Conservation (phyloP, 2,888 invertebrate genomes). For the Himalopsyche japonica region DNA sequence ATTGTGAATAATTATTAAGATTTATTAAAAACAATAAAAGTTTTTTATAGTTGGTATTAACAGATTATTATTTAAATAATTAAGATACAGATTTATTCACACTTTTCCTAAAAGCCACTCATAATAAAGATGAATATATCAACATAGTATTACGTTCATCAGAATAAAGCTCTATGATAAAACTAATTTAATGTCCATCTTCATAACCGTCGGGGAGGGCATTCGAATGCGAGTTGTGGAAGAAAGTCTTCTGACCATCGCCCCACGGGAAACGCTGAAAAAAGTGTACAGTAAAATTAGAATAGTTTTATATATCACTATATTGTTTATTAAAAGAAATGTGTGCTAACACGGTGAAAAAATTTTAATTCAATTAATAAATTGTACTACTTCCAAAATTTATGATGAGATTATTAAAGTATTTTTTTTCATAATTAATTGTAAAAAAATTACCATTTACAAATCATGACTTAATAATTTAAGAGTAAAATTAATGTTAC, state of each 20-base stretch:
- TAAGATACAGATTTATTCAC: not conserved
- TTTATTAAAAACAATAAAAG: not conserved
- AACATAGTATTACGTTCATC: not conserved
- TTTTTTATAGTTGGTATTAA: not conserved
- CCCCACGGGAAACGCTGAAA: slow-evolving; percentile 89
- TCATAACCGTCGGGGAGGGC: slow-evolving; percentile 84
- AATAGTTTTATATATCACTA: not conserved
- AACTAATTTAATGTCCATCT: slow-evolving; percentile 45
- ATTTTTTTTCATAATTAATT: no score
- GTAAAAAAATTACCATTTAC: no score
- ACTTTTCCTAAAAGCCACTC: not conserved
- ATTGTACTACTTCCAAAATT: no score
- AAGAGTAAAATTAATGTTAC: no score
- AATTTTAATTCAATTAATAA: no score
- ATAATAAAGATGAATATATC: not conserved
- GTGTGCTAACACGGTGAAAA: no score
- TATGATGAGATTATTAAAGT: no score
- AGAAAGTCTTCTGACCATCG: slow-evolving; percentile 83
- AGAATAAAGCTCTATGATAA: not conserved
- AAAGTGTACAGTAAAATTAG: slow-evolving; percentile 39
- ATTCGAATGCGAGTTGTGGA: slow-evolving; percentile 84
- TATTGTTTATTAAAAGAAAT: no score
- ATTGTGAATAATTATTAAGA: not conserved
- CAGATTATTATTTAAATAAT: not conserved
- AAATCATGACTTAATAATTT: no score